Evolutionary conservation across 2,797 vertebrate species (phyloP), one percentile per base, ranked within the genome.

Genomic region (Pangasius djambal): DNA sequence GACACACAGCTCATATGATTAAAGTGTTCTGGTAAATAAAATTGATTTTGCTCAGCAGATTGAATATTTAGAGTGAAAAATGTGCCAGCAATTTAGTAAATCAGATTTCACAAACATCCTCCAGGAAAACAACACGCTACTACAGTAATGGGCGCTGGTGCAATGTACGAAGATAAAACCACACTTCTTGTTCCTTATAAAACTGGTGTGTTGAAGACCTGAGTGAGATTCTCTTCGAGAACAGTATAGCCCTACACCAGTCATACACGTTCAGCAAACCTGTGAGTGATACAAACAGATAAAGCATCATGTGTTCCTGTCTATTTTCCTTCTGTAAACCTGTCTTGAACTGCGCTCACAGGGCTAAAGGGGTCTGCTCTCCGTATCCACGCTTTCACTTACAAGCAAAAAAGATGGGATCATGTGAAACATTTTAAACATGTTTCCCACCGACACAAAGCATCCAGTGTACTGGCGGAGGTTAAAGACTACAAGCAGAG

Each of bases 371-470:
- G 59, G 5, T 67, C 40, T 18, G 28, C 37, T 50, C 25, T 48
- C 10, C 1, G 6, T 7, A 28, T 63, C 61, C 83, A 3, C 63
- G 12, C 44, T 37, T 82, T 69, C 63, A 52, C 6, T 52, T 20
- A 20, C 44, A 2, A 34, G 61, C 15, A 48, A 67, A 44, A 82
- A 31, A 69, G 44, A 50, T n/a, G 48, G 65, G 44, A 75, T 90
- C 85, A 89, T 77, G 77, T 79, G 83, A 90, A 88, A 86, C 52
- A 52, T 84, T 78, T 52, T 86, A 48, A 69, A 50, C 48, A 63
- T 20, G 70, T 86, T 90, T 88, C 86, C 83, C 89, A 89, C 69
- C 83, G 61, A 81, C 70, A 91, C 91, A 91, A 89, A 87, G 77
- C 89, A 44, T 3, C 70, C 85, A 87, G 78, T 90, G 86, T 86